Percentiles rank a stretch among this genome's conserved stretches.
phyloP scores from a whole-genome alignment of 1,140 invertebrate species.

The Matsumurasca onukii region DNA sequence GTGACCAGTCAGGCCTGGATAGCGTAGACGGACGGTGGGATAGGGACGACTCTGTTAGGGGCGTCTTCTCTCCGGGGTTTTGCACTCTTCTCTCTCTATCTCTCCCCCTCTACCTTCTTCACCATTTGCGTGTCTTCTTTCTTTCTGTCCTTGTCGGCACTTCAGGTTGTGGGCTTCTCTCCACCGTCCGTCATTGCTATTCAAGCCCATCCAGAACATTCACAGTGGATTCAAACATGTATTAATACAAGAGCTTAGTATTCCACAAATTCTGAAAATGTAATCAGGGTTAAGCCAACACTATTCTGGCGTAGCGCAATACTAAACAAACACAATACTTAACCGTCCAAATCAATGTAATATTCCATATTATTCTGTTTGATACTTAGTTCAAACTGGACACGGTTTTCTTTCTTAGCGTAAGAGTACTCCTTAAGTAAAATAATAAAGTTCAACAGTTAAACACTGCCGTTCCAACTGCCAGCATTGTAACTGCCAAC shows the following conservation, averaged over 20 bases:
- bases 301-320: too few relatives aligned
- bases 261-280: conserved; percentile 1
- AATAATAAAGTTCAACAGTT: too few relatives aligned
- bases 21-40: conserved; percentile 15
- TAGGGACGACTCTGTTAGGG: not conserved
- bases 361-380: too few relatives aligned
- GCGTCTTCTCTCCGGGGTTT: conserved; percentile 3
- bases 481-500: too few relatives aligned
- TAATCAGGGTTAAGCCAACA: too few relatives aligned
- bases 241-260: not conserved
- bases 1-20: not conserved
- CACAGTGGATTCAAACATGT: not conserved
- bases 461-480: too few relatives aligned
- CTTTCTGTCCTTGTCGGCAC: not conserved
- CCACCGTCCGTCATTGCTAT: conserved; percentile 19
- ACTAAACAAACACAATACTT: too few relatives aligned
- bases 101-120: not conserved
- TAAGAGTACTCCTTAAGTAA: too few relatives aligned
- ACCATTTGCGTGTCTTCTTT: too few relatives aligned
- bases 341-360: too few relatives aligned
- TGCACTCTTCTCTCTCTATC: not conserved
- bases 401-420: too few relatives aligned
- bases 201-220: not conserved
- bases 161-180: conserved; percentile 7
- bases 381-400: too few relatives aligned